Evolutionary conservation across 2,888 invertebrate genomes (phyloP).

Genomic region (Psococerastis gibbosa): DNA sequence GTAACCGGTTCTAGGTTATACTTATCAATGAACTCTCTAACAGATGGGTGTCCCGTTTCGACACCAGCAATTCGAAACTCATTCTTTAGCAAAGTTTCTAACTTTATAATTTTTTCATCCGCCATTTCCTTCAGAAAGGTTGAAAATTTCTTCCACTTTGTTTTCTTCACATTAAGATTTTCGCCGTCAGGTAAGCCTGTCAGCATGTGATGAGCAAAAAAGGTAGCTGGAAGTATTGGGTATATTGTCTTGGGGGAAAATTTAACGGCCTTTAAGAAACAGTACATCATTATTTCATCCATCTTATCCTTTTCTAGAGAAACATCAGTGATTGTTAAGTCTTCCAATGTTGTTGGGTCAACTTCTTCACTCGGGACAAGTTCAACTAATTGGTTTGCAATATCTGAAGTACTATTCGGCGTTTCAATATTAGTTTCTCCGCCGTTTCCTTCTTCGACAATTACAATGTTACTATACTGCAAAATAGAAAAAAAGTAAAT

Average conservation of each 20-base stretch:
- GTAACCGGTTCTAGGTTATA: not conserved
- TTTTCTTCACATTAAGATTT: slow-evolving; percentile 68
- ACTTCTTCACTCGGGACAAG: no score
- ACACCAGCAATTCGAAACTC: not conserved
- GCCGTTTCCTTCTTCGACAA: not conserved
- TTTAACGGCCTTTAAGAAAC: slow-evolving; percentile 63
- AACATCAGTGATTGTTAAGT: slow-evolving; percentile 12
- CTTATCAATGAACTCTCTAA: slow-evolving; percentile 2
- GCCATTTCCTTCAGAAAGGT: slow-evolving; percentile 66
- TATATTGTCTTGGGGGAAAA: slow-evolving; percentile 35
- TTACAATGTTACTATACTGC: not conserved
- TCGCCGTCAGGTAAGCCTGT: slow-evolving; percentile 48
- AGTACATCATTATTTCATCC: slow-evolving; percentile 53
- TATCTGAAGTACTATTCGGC: no score
- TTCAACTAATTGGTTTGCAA: no score
- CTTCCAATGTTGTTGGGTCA: slow-evolving; percentile 16
- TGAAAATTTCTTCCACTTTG: slow-evolving; percentile 71
- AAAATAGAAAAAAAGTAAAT: no score
- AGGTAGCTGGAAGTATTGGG: slow-evolving; percentile 1
- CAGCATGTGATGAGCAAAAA: slow-evolving; percentile 30
- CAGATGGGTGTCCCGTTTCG: not conserved
- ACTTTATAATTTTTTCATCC: slow-evolving; percentile 28
- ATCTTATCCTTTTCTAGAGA: slow-evolving; percentile 28
- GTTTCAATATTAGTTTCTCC: no score
- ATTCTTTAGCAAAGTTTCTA: slow-evolving; percentile 13